These are phyloP conservation scores for Orchesella flavescens DNA, from an alignment of 2,888 invertebrate genomes.

Conservation along the genomic window DNA sequence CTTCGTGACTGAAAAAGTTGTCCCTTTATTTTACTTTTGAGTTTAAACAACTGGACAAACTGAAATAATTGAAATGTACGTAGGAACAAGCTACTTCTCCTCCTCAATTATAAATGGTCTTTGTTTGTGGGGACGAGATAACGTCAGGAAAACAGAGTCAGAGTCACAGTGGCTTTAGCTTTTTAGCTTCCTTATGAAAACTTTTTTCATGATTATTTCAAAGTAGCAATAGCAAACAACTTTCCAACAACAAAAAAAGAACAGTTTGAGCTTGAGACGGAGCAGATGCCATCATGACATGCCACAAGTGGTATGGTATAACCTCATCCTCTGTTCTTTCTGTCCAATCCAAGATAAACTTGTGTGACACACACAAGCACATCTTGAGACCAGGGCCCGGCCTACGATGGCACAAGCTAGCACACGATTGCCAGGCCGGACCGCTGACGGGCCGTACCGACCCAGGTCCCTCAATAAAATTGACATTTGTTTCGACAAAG, in stretches of 20 bases:
- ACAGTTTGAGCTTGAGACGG: not conserved
- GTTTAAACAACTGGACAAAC: conserved; percentile 7
- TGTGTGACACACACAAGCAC: no score
- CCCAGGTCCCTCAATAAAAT: no score
- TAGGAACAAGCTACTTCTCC: not conserved
- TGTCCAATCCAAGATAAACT: no score
- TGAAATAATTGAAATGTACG: not conserved
- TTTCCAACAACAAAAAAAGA: not conserved
- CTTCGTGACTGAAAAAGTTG: not conserved
- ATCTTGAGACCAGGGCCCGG: no score
- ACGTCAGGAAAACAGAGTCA: not conserved
- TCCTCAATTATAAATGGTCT: conserved; percentile 9
- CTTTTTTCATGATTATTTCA: not conserved
- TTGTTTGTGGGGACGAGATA: not conserved
- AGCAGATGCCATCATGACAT: no score
- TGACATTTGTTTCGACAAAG: no score
- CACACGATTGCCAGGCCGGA: no score
- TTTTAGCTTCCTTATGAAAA: not conserved
- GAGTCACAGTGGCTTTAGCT: not conserved
- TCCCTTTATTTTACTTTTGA: not conserved
- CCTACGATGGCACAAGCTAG: no score
- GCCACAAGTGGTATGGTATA: no score
- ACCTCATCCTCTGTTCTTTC: no score
- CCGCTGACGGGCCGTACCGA: no score
- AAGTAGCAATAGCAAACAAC: not conserved